Base-by-base conservation (phyloP, 2,888 invertebrate species). In the Phymatocera aterrima region DNA sequence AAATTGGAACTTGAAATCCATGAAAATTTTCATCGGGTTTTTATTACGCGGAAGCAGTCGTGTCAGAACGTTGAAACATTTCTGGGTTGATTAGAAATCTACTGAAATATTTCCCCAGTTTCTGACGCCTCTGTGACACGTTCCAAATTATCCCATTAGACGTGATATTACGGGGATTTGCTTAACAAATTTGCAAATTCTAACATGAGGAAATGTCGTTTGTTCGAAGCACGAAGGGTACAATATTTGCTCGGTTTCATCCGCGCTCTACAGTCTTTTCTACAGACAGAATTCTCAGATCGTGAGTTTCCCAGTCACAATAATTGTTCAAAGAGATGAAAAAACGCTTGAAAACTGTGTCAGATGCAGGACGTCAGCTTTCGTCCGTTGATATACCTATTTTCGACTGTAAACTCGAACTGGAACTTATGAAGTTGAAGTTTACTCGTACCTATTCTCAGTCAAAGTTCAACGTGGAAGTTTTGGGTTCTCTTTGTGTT, bases 151-250 rank as follows among this genome's bases (percentile, higher is more conserved):
- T 68, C 68, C 46, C 34, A 46, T 68, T 43, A 43, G 68, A 8
- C n/a, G 68, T 46, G 46, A 46, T 21, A 68, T 68, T 68, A 68
- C 21, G 40, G 40, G 24, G 43, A 68, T 68, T 68, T 68, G 68
- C 68, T 68, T 68, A 68, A 68, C 68, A 68, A 68, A 68, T 68
- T 68, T 68, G 64, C n/a, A 37, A 64, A 64, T 64, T 18, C 37
- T 34, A 64, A 64, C 64, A 37, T n/a, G n/a, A 61, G 31, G 61
- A 37, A 61, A 61, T 8, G 61, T 61, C 61, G n/a, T n/a, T n/a
- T n/a, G n/a, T n/a, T 68, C 5, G 3, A 12, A 40, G 21, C 40
- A 10, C 21, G 18, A 8, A 54, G 18, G 18, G 24, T 28, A 57
- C 57, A 12, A n/a, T 40, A 12, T 43, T 28, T 46, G 15, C 68